phyloP scores from a whole-genome alignment of 2,113 vertebrate species.

The Chaetodon auriga region DNA sequence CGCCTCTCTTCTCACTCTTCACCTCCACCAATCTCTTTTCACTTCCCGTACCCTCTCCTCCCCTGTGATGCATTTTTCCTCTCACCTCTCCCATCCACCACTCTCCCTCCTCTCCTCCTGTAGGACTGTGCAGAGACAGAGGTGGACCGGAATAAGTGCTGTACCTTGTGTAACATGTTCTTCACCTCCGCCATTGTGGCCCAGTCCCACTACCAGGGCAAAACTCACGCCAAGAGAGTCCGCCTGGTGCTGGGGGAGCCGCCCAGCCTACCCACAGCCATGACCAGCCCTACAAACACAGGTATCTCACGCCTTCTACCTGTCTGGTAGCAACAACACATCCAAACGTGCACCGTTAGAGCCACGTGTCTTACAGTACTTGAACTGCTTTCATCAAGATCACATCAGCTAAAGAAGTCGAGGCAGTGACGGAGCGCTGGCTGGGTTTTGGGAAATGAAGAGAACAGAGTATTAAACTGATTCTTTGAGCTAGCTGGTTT shows the following conservation, averaged over 20 bases:
- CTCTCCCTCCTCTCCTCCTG: slow-evolving; percentile 25
- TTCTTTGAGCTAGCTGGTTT: not conserved
- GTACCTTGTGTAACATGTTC: slow-evolving; percentile 90
- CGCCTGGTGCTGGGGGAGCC: slow-evolving; percentile 86
- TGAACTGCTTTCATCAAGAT: not conserved
- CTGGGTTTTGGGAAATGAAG: slow-evolving; percentile 3
- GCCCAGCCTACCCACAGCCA: slow-evolving; percentile 71
- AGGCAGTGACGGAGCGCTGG: not conserved
- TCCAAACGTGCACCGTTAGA: not conserved
- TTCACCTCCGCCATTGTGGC: slow-evolving; percentile 90
- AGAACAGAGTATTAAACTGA: slow-evolving; percentile 1
- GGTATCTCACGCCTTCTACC: slow-evolving; percentile 40
- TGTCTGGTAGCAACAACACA: not conserved
- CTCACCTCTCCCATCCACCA: slow-evolving; percentile 12
- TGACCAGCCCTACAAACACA: slow-evolving; percentile 77
- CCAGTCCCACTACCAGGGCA: slow-evolving; percentile 90
- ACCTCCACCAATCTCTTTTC: slow-evolving; percentile 19
- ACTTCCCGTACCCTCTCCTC: slow-evolving; percentile 21
- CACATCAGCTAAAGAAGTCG: not conserved
- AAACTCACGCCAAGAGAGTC: slow-evolving; percentile 89
- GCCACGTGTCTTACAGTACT: not conserved
- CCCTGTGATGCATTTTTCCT: slow-evolving; percentile 21
- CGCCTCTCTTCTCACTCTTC: slow-evolving; percentile 27
- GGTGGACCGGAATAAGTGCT: slow-evolving; percentile 90
- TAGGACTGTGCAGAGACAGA: slow-evolving; percentile 88